Percentiles rank a stretch among this genome's conserved stretches.
These are phyloP conservation scores for Sebastes fasciatus DNA, from an alignment of 2,113 vertebrate genomes.

Conservation along the genomic window DNA sequence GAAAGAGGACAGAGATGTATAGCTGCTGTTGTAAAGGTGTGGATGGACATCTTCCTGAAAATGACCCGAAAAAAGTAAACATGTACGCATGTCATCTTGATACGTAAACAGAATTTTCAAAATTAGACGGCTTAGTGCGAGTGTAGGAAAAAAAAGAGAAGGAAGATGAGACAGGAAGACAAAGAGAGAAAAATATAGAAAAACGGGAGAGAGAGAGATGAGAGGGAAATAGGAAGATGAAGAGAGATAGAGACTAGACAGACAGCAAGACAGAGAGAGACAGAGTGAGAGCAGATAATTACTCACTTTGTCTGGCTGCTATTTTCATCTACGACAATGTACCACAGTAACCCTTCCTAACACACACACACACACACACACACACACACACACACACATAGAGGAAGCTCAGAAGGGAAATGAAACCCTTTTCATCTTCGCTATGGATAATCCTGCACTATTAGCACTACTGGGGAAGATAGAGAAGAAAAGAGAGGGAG, in stretches of 20 bases:
- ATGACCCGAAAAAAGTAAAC: background rate
- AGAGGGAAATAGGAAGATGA: background rate
- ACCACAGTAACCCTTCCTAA: conserved; percentile 15
- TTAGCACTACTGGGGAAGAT: conserved; percentile 29
- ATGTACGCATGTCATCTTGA: background rate
- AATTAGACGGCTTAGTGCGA: background rate
- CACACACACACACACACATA: background rate
- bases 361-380: background rate
- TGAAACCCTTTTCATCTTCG: conserved; percentile 55
- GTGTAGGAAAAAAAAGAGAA: background rate
- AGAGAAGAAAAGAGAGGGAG: background rate
- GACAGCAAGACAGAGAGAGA: background rate
- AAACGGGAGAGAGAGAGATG: background rate
- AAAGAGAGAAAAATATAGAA: background rate
- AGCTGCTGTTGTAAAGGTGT: background rate
- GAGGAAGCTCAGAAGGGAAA: conserved; percentile 36
- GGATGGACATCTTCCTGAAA: background rate
- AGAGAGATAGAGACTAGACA: background rate
- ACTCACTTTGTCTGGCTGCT: conserved; percentile 45
- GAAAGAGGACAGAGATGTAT: background rate
- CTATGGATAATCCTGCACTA: conserved; percentile 52
- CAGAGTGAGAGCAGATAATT: conserved; percentile 40
- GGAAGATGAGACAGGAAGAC: background rate
- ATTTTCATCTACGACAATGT: conserved; percentile 42
- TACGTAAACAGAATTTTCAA: background rate